Evolutionary conservation across 1,140 invertebrate genomes (phyloP), one percentile per base, ranked within the genome.

Genomic region (Bombyx mandarina): DNA sequence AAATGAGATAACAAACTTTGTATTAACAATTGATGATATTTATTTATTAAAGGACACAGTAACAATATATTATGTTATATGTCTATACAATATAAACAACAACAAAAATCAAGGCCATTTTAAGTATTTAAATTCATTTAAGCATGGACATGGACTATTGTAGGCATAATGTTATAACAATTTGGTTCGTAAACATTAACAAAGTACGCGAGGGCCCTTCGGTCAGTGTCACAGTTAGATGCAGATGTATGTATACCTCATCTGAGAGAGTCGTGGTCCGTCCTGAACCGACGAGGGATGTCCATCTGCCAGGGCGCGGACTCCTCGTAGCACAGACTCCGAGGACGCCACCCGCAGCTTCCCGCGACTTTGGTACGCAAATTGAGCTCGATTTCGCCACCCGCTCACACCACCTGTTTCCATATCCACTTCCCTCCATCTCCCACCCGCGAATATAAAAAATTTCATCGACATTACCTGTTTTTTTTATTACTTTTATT

Each of bases 401-500:
- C 79, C 75, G 7, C 48, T 35, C 54, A 79, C 72, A 35, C 63
- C 55, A 0, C 79, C 77, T 4, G 54, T 47, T 7, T 42, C 42
- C 50, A 57, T 10, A 22, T 73, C 63, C 47, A 82, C 35, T 56
- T 72, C 73, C 18, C 77, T 72, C 77, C 77, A 82, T n/a, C 67
- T 61, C 26, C 69, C 69, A 44, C 67, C 56, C 3, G 66, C 75
- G 43, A 60, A 72, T 44, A 79, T 57, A 50, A 58, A 74, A 53
- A 69, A 79, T 63, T 71, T 70, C 26, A 60, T 66, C 47, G 63
- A 54, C 67, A 70, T 73, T 18, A 12, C 51, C 22, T 48, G 44
- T 49, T 47, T 22, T 7, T 6, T 26, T 54, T 10, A 54, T 43
- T 12, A n/a, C 10, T 2, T 22, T 18, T 12, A 7, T 46, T 35